Evolutionary conservation across 2,113 vertebrate genomes (phyloP), one percentile per base, ranked within the genome.

Genomic region (Lates calcarifer): DNA sequence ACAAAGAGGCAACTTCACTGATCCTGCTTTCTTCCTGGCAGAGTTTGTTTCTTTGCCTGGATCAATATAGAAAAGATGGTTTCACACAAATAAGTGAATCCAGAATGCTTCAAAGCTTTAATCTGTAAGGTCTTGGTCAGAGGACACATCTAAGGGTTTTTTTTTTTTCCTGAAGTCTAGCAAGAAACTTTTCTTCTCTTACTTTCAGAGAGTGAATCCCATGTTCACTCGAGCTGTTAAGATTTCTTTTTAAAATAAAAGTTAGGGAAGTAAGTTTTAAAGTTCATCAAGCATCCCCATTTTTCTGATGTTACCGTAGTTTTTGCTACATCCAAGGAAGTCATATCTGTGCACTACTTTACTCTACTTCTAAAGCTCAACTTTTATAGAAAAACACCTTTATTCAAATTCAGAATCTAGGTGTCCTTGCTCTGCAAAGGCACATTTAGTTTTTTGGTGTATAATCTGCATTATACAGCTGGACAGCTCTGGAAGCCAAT

Each of bases 11-110:
- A 31, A 20, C 33, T 33, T 6, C 41, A 29, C 4, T 51, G 55
- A 43, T 14, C 12, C 18, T 37, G n/a, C 35, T 43, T 24, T 28
- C 33, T 62, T 62, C 45, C n/a, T 31, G 51, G 4, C n/a, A 35
- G 29, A 26, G 26, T 72, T 62, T 55, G 17, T 31, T 37, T 33
- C 4, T 66, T 49, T 67, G 24, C n/a, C 51, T 77, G 37, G 35
- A 24, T 60, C 17, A 37, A 64, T 67, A n/a, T 29, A 35, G 47
- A 39, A 62, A 73, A 68, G 9, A 60, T n/a, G 31, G 2, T 33
- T 70, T 47, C 41, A 41, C 31, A 60, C 22, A 75, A 64, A 47
- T 37, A 39, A 68, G 41, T 66, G 47, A 28, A 76, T 60, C 5
- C 5, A 41, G 61, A 68, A 22, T 2, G 45, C n/a, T 13, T n/a